Percentiles rank a stretch among this genome's conserved stretches.
These are phyloP conservation scores for Papilio helenus DNA, from an alignment of 1,140 invertebrate species.

Conservation along the genomic window DNA sequence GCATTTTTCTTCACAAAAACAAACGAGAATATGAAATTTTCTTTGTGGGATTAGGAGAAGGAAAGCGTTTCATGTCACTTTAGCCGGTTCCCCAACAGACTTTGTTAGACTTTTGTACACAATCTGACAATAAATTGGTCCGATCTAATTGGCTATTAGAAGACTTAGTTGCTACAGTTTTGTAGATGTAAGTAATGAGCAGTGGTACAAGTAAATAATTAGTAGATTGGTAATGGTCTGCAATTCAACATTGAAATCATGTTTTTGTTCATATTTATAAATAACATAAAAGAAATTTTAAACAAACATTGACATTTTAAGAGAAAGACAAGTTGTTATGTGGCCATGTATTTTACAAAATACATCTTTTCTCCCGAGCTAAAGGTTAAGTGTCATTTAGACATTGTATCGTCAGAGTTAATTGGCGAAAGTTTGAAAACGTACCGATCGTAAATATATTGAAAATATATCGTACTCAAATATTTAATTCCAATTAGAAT, in stretches of 20 bases:
- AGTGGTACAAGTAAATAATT: not conserved
- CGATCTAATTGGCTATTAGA: conserved; percentile 38
- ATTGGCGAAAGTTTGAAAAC: conserved; percentile 12
- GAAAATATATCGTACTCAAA: not conserved
- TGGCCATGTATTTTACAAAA: conserved; percentile 1
- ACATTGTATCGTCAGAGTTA: conserved; percentile 11
- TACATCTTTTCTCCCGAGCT: conserved; percentile 19
- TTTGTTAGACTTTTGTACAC: conserved; percentile 37
- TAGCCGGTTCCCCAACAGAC: conserved; percentile 28
- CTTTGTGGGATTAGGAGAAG: conserved; percentile 35
- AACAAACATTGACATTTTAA: conserved; percentile 20
- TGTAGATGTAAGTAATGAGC: not conserved
- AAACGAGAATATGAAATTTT: conserved; percentile 29
- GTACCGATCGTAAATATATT: not conserved
- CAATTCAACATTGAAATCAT: not conserved
- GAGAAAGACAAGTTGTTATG: conserved; percentile 11
- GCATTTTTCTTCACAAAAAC: conserved; percentile 30
- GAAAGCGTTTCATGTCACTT: conserved; percentile 33
- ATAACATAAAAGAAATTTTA: not conserved
- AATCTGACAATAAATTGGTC: conserved; percentile 37
- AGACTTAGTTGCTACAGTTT: conserved; percentile 30
- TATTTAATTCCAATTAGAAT: not conserved
- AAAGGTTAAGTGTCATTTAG: conserved; percentile 23
- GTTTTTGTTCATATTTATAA: not conserved
- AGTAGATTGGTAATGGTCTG: not conserved